These are phyloP conservation scores for Campoplex nolae DNA, from an alignment of 2,888 invertebrate species.

Conservation along the genomic window DNA sequence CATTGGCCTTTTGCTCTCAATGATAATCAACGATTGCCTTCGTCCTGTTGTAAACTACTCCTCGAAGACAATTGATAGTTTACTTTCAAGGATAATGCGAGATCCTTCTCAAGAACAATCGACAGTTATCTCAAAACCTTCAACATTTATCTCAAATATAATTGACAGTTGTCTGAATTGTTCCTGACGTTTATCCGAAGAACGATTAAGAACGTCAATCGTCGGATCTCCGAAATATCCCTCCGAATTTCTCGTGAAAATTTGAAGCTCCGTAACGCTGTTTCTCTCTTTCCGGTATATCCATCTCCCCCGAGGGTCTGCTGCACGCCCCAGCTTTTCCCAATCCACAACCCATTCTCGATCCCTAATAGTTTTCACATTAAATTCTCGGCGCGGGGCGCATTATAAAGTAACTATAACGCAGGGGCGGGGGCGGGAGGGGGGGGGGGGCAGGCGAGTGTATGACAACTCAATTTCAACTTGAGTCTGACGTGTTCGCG, in stretches of 20 bases:
- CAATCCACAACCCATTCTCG: constrained; percentile 29
- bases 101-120: not conserved
- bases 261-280: not conserved
- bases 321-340: not conserved
- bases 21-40: not conserved
- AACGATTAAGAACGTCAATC: not conserved
- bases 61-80: not conserved
- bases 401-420: constrained; percentile 82
- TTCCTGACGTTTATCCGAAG: not conserved
- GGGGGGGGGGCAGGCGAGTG: constrained; percentile 71
- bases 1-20: not conserved
- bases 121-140: not conserved
- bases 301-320: not conserved
- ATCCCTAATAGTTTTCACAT: constrained; percentile 80
- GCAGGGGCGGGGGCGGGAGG: constrained; percentile 41
- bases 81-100: not conserved
- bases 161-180: not conserved
- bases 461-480: constrained; percentile 84
- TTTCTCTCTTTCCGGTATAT: not conserved
- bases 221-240: not conserved
- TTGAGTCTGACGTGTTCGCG: constrained; percentile 82
- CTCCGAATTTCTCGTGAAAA: not conserved
- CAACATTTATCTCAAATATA: not conserved
- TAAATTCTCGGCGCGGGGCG: constrained; percentile 71
- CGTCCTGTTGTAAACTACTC: not conserved